phyloP scores from a whole-genome alignment of 2,888 invertebrate genomes.

The Nasonovia ribisnigri region DNA sequence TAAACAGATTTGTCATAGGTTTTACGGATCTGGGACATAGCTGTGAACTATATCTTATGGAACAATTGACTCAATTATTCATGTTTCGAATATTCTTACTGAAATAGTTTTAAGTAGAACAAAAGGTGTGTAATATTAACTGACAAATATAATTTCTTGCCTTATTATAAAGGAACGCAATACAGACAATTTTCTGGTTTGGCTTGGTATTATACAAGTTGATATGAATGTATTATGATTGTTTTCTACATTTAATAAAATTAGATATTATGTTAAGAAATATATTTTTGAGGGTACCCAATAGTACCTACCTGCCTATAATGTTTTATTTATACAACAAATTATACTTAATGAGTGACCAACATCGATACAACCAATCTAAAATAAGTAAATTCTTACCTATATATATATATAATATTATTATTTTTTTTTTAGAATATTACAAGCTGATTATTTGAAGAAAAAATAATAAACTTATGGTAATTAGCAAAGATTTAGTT shows the following conservation, averaged over 20 bases:
- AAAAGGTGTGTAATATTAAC: background rate
- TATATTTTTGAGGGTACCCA: background rate
- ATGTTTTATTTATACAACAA: background rate
- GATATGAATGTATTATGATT: background rate
- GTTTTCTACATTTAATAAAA: background rate
- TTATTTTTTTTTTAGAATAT: background rate
- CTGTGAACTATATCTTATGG: background rate
- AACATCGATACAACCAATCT: background rate
- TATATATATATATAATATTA: background rate
- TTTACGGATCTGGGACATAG: background rate
- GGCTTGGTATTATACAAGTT: background rate
- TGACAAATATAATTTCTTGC: background rate
- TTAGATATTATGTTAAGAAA: background rate
- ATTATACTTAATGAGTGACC: background rate
- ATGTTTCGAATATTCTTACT: background rate
- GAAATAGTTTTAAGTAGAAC: background rate
- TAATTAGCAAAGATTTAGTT: background rate
- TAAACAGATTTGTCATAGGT: background rate
- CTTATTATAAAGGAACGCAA: background rate
- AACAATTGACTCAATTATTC: conserved; percentile 23
- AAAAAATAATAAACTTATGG: background rate
- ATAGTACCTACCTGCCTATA: background rate
- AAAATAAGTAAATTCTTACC: background rate
- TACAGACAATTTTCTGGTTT: background rate
- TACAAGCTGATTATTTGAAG: background rate